A percentile compares a stretch with the other conserved stretches of the same genome.
Evolutionary conservation across 2,113 vertebrate genomes (phyloP).

Genomic region (Bos indicus): DNA sequence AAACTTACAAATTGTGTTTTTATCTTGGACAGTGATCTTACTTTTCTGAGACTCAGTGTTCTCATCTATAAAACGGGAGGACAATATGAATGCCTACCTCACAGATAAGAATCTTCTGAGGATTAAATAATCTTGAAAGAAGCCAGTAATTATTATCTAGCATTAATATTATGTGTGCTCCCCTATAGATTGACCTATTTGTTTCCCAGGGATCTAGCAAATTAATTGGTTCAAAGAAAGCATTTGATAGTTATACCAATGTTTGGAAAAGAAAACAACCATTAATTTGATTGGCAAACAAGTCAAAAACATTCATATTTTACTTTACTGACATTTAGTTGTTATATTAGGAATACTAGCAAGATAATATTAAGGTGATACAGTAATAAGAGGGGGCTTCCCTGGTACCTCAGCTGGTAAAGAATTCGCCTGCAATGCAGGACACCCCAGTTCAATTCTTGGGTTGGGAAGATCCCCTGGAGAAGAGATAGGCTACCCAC

Average conservation of each 20-base stretch:
- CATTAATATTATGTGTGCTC: no score
- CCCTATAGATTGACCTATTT: background rate
- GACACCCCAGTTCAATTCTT: background rate
- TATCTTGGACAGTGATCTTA: background rate
- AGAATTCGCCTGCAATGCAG: background rate
- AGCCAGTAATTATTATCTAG: no score
- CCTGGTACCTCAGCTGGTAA: background rate
- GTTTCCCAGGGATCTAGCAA: background rate
- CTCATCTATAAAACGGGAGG: background rate
- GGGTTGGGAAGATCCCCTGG: background rate
- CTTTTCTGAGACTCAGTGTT: background rate
- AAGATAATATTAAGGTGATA: background rate
- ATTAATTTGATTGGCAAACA: background rate
- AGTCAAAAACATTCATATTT: background rate
- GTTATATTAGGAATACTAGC: background rate
- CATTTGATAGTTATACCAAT: background rate
- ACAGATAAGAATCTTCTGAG: background rate
- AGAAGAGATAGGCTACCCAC: background rate
- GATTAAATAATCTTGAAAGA: background rate
- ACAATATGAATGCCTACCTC: background rate
- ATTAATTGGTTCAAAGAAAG: background rate
- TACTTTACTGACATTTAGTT: background rate
- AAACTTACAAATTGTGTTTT: background rate
- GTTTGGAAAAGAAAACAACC: background rate
- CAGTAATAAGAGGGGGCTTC: background rate